Conservation (phyloP, 2,113 vertebrate genomes). For the Silurus glanis region DNA sequence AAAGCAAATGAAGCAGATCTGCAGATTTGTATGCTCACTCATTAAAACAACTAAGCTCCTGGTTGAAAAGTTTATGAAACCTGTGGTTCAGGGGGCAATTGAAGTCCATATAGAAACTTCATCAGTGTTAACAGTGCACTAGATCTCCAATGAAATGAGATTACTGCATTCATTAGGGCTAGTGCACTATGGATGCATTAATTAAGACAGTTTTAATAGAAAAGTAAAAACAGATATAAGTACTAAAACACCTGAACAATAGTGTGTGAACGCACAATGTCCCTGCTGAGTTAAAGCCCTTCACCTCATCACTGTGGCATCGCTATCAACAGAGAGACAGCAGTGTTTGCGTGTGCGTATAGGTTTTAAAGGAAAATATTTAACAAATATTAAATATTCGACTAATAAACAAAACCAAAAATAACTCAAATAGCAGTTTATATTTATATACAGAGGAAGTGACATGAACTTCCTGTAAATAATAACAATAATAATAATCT, state of each 20-base stretch:
- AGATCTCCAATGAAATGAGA: neutral
- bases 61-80: neutral
- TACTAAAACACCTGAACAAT: neutral
- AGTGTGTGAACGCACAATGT: neutral
- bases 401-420: conserved; percentile 7
- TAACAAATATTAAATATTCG: neutral
- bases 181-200: neutral
- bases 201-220: neutral
- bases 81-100: neutral
- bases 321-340: neutral
- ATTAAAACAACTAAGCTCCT: neutral
- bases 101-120: neutral
- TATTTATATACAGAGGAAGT: neutral
- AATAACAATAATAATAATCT: neutral
- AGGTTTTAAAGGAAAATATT: neutral
- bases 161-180: neutral
- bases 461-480: neutral
- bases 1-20: neutral
- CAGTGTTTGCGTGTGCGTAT: neutral
- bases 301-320: neutral
- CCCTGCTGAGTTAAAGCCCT: neutral
- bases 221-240: neutral
- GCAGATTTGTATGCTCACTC: neutral
- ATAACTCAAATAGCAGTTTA: neutral
- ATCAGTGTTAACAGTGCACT: neutral